phyloP scores from a whole-genome alignment of 1,140 invertebrate genomes.

The Saxidomus purpurata region DNA sequence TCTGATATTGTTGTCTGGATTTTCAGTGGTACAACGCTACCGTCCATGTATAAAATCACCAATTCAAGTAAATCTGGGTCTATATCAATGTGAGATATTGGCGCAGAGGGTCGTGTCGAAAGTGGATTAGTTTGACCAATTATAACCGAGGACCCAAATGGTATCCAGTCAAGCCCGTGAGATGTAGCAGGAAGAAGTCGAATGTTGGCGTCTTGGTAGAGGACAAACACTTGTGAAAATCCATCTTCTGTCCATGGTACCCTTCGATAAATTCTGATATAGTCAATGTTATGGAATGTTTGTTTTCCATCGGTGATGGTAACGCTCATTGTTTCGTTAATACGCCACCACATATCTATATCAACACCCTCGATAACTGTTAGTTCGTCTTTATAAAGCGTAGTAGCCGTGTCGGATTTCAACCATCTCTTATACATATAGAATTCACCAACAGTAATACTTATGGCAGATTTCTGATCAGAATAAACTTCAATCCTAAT shows the following conservation, averaged over 20 bases:
- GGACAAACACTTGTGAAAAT: conserved; percentile 75
- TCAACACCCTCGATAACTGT: conserved; percentile 75
- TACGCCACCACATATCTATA: conserved; percentile 79
- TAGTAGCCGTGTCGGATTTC: neutral
- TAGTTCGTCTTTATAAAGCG: conserved; percentile 54
- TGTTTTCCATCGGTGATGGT: conserved; percentile 36
- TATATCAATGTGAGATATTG: conserved; percentile 68
- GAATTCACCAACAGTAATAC: neutral
- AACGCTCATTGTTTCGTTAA: conserved; percentile 70
- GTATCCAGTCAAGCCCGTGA: conserved; percentile 79
- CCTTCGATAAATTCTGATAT: conserved; percentile 68
- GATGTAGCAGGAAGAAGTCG: conserved; percentile 73
- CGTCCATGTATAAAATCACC: conserved; percentile 69
- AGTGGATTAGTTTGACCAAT: conserved; percentile 73
- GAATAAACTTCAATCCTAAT: conserved; percentile 50
- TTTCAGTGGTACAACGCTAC: conserved; percentile 54
- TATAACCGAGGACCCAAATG: conserved; percentile 79
- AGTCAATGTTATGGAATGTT: conserved; percentile 56
- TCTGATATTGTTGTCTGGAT: conserved; percentile 63
- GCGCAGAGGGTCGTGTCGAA: conserved; percentile 66
- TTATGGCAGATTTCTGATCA: neutral
- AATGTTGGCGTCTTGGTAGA: conserved; percentile 79
- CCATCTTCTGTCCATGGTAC: conserved; percentile 65
- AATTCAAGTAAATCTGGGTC: conserved; percentile 59
- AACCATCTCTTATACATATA: conserved; percentile 31